Conservation (phyloP, 1,140 invertebrate genomes). For the Halotydeus destructor region DNA sequence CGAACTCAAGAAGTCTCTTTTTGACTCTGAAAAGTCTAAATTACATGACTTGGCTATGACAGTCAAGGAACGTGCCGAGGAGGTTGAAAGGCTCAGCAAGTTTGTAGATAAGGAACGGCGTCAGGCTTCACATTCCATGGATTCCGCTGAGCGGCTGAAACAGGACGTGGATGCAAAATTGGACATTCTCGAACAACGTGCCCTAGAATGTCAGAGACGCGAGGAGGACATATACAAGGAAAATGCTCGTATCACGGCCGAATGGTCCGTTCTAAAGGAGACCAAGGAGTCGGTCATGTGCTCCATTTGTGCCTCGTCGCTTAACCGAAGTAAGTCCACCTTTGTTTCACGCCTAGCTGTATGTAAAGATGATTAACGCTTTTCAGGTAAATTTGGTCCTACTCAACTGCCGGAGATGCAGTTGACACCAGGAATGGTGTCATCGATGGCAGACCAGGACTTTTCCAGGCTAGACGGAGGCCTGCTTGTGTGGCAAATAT, state of each 20-base stretch:
- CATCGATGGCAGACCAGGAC: too few species aligned
- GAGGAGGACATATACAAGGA: not conserved
- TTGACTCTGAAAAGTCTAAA: conserved; percentile 9
- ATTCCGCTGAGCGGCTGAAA: conserved; percentile 4
- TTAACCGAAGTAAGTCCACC: conserved; percentile 8
- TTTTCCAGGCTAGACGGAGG: too few species aligned
- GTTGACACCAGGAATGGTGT: too few species aligned
- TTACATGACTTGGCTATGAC: conserved; percentile 4
- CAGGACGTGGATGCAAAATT: conserved; percentile 5
- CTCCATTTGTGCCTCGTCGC: conserved; percentile 2
- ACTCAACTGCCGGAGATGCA: too few species aligned
- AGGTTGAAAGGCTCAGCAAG: conserved; percentile 10
- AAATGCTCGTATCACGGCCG: not conserved
- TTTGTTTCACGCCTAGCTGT: too few species aligned
- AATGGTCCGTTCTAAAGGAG: conserved; percentile 8
- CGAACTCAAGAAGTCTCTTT: conserved; percentile 5
- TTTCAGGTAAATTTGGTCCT: too few species aligned
- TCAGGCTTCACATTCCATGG: conserved; percentile 2
- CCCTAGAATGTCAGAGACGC: not conserved
- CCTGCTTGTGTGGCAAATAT: conserved; percentile 11
- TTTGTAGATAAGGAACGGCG: conserved; percentile 9
- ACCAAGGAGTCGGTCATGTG: conserved; percentile 6
- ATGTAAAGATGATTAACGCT: too few species aligned
- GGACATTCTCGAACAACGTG: not conserved
- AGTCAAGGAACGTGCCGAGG: conserved; percentile 4